A percentile compares a stretch with the other conserved stretches of the same genome.
Conservation (phyloP, 2,797 vertebrate genomes). For the Macrochelys suwanniensis region DNA sequence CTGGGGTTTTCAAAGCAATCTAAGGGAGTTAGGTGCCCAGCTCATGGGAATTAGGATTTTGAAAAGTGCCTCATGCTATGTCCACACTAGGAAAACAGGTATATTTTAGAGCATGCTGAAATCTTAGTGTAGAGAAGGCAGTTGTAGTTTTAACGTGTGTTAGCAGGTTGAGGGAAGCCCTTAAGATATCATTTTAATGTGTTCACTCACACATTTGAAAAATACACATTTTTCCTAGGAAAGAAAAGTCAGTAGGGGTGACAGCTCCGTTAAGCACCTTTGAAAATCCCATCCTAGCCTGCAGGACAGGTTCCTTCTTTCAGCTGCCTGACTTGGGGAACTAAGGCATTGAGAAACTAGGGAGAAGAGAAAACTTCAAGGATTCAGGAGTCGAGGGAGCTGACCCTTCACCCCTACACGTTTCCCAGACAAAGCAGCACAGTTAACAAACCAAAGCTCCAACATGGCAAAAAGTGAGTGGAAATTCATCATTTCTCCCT, state of each 20-base stretch:
- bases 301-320: constrained; percentile 45
- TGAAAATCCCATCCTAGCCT: constrained; percentile 27
- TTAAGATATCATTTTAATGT: not conserved
- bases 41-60: not conserved
- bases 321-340: constrained; percentile 22
- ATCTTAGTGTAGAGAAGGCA: constrained; percentile 12
- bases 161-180: not conserved
- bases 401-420: not conserved
- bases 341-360: not conserved
- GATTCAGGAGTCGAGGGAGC: not conserved
- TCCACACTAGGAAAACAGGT: not conserved
- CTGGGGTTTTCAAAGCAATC: not conserved
- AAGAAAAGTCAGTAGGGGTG: not conserved
- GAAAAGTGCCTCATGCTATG: not conserved
- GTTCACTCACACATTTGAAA: not conserved
- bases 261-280: constrained; percentile 35
- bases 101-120: not conserved
- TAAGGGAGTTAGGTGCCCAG: not conserved
- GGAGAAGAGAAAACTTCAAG: not conserved
- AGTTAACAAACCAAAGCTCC: not conserved
- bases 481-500: not conserved
- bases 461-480: not conserved
- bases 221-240: not conserved
- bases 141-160: not conserved
- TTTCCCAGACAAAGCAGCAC: not conserved